phyloP scores from a whole-genome alignment of 2,888 invertebrate species.

The Dioctria linearis region DNA sequence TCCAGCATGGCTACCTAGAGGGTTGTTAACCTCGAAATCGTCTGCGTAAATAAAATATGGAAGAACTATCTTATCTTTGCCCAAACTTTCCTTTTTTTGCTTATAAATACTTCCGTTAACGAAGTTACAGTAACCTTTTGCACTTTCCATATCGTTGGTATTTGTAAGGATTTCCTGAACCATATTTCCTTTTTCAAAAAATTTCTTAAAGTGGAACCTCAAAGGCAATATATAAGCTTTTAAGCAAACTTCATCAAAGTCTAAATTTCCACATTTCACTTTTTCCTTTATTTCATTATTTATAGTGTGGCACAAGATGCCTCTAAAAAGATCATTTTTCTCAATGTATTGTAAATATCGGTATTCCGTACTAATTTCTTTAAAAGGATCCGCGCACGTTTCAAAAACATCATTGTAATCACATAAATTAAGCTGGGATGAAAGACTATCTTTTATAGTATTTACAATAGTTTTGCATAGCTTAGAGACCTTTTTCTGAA shows the following conservation, averaged over 20 bases:
- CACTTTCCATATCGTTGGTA: not conserved
- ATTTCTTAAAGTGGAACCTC: conserved; percentile 37
- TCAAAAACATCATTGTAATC: not conserved
- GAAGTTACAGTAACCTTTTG: not conserved
- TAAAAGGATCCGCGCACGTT: conserved; percentile 10
- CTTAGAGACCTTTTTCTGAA: too few species aligned
- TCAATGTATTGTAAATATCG: too few species aligned
- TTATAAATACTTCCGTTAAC: not conserved
- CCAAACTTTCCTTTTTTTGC: not conserved
- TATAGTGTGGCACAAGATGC: too few species aligned
- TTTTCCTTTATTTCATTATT: too few species aligned
- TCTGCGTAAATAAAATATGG: not conserved
- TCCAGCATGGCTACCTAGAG: too few species aligned
- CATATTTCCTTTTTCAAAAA: conserved; percentile 35
- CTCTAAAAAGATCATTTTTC: too few species aligned
- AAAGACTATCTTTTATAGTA: not conserved
- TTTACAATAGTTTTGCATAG: not conserved
- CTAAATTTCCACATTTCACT: too few species aligned
- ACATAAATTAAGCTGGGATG: not conserved
- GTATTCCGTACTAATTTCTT: not conserved
- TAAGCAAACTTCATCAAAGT: not conserved
- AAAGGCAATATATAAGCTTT: conserved; percentile 31
- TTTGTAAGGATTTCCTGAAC: not conserved
- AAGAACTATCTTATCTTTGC: not conserved
- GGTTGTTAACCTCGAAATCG: too few species aligned